Base-by-base conservation (phyloP, 30 jellyfish, hydroid and myxozoan species). In the Hydractinia symbiolongicarpus region DNA sequence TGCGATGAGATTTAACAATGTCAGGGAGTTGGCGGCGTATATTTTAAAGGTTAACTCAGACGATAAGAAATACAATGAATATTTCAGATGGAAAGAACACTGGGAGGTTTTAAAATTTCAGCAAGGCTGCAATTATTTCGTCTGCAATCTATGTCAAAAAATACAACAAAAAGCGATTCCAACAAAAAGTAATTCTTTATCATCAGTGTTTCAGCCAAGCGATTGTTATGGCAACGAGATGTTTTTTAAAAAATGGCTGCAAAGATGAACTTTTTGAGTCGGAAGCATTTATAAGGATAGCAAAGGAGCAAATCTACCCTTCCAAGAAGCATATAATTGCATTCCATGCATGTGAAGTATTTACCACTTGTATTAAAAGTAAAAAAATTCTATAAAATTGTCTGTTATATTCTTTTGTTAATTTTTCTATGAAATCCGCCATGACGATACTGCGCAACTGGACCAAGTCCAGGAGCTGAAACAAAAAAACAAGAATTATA, bases 41-140 rank as follows among this genome's bases (percentile, higher is more conserved):
- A 49, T 89, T 7, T 67, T 61, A 20, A 74, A 84, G 51, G 78
- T 89, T 11, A 95, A 89, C 74, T 66, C 77, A 5, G 82, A 89
- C 53, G 93, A 89, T 30, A 84, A 91, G 16, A 87, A 89, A 54
- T 89, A 79, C 68, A 89, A 85, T 69, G 89, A 84, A 50, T 89
- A 89, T 79, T 89, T 89, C 73, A 77, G 69, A 49, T 89, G 97
- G 97, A 84, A 70, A 60, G 70, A 75, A 5, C 51, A 83, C 5
- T 83, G 83, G 61, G 11, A 85, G 49, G 21, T 83, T 8, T 49
- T n/a, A 4, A 20, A 30, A n/a, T 54, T 19, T 20, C 60, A 49
- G 0, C 40, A 1, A 8, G 80, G 61, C 30, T 71, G 80, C 51
- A 54, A 71, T 14, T 20, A 71, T 7, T 30, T 50, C 51, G 67